phyloP scores from a whole-genome alignment of 2,888 invertebrate species.

The Clivina fossor region DNA sequence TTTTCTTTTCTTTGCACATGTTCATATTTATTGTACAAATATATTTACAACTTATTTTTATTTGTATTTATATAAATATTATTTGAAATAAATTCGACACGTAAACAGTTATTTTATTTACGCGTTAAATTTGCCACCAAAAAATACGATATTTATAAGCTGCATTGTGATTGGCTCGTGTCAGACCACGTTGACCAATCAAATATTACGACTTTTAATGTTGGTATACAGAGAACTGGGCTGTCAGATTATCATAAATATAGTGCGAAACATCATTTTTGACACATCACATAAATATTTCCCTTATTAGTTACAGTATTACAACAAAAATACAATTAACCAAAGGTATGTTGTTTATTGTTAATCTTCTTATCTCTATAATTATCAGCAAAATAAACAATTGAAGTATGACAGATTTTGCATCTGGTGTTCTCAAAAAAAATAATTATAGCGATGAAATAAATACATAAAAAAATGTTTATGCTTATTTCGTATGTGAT shows the following conservation, averaged over 20 bases:
- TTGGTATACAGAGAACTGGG: slow-evolving; percentile 27
- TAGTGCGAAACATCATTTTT: slow-evolving; percentile 21
- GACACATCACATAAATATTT: slow-evolving; percentile 10
- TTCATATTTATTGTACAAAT: background rate
- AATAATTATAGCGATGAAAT: too few relatives aligned
- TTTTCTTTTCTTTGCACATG: slow-evolving; percentile 7
- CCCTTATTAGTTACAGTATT: slow-evolving; percentile 15
- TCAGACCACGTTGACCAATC: slow-evolving; percentile 12
- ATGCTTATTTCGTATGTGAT: too few relatives aligned
- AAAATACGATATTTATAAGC: background rate
- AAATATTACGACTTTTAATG: slow-evolving; percentile 5
- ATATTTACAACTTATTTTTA: slow-evolving; percentile 5
- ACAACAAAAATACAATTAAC: too few relatives aligned
- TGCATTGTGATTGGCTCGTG: slow-evolving; percentile 11
- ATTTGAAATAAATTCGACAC: slow-evolving; percentile 33
- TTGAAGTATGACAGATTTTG: too few relatives aligned
- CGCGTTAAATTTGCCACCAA: slow-evolving; percentile 26
- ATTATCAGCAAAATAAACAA: too few relatives aligned
- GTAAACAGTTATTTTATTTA: too few relatives aligned
- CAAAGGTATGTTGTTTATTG: too few relatives aligned
- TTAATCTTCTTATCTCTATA: too few relatives aligned
- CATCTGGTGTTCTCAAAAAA: too few relatives aligned
- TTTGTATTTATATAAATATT: slow-evolving; percentile 30
- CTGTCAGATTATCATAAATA: slow-evolving; percentile 19
- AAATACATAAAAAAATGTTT: too few relatives aligned